phyloP scores from a whole-genome alignment of 2,888 invertebrate species.

The Coleophora deauratella region DNA sequence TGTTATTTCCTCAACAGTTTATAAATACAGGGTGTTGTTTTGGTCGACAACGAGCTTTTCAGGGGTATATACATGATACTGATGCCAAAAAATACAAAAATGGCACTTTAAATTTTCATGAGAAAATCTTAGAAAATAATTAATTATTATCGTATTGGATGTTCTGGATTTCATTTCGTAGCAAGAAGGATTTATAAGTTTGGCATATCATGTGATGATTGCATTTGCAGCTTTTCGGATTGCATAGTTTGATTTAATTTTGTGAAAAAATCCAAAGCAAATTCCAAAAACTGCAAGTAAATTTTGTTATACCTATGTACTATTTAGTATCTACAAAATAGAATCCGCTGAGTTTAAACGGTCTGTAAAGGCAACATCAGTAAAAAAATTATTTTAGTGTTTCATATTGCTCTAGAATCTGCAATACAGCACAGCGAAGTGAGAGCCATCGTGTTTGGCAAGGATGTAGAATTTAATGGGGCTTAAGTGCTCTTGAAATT shows the following conservation, averaged over 20 bases:
- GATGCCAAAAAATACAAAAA: too few species aligned
- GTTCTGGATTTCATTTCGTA: not conserved
- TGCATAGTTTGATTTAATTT: conserved; percentile 11
- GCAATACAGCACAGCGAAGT: conserved; percentile 7
- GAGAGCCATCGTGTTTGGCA: too few species aligned
- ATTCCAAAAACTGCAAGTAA: conserved; percentile 13
- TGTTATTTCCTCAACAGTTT: too few species aligned
- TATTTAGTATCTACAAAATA: conserved; percentile 9
- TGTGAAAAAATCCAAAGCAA: conserved; percentile 10
- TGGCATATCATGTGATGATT: not conserved
- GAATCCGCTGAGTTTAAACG: conserved; percentile 4
- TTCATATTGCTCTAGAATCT: conserved; percentile 13
- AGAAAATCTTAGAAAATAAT: too few species aligned
- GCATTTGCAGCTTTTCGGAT: conserved; percentile 9
- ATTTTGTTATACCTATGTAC: conserved; percentile 13
- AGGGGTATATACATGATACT: too few species aligned
- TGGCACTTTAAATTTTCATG: too few species aligned
- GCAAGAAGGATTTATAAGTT: not conserved
- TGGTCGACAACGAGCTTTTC: too few species aligned
- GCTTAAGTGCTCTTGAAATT: too few species aligned
- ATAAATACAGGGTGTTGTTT: too few species aligned
- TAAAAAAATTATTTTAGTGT: conserved; percentile 9
- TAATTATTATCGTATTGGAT: not conserved
- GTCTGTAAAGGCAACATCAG: conserved; percentile 1
- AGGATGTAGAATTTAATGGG: too few species aligned